Base-by-base conservation (phyloP, 2,797 vertebrate genomes). In the Leptatherina wallacei region DNA sequence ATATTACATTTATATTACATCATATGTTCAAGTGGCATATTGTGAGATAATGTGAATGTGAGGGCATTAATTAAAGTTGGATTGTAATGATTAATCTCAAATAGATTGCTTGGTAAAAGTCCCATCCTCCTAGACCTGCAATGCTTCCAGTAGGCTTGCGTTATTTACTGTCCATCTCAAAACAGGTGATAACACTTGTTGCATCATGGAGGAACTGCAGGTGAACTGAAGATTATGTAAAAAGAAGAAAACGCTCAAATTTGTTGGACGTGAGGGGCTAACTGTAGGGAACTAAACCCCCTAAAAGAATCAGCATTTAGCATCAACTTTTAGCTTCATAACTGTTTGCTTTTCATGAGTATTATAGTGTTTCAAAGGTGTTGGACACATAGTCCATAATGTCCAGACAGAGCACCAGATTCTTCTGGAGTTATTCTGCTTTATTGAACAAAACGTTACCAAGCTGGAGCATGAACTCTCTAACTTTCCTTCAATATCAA, bases 401-500 rank as follows among this genome's bases (percentile, higher is more conserved):
- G 27, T 52, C 20, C 16, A 29, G 35, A 40, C 14, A 38, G 24
- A 65, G 47, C n/a, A 14, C 12, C 47, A 27, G n/a, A 51, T 49
- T 52, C 22, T 52, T 24, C 10, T 1, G 12, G 24, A 16, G 24
- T 54, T 54, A 27, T 14, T 54, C 51, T 6, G 14, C 49, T 27
- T 2, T 18, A 54, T 36, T 65, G 30, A 73, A 32, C 14, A 12
- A n/a, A 68, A 67, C 32, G 83, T 56, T 27, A 12, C 29, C 18
- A 24, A 10, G 29, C 55, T n/a, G 38, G 27, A 74, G 35, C 61
- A 11, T 58, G 40, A 83, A 83, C 58, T 65, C 54, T 75, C 36
- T 66, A 81, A 77, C 69, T 44, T 61, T 60, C 47, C 40, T 58
- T 78, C 61, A 60, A 16, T 77, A 44, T 80, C 61, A 66, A 24